Evolutionary conservation across 2,113 vertebrate species (phyloP).

Genomic region (Ifrita kowaldi): DNA sequence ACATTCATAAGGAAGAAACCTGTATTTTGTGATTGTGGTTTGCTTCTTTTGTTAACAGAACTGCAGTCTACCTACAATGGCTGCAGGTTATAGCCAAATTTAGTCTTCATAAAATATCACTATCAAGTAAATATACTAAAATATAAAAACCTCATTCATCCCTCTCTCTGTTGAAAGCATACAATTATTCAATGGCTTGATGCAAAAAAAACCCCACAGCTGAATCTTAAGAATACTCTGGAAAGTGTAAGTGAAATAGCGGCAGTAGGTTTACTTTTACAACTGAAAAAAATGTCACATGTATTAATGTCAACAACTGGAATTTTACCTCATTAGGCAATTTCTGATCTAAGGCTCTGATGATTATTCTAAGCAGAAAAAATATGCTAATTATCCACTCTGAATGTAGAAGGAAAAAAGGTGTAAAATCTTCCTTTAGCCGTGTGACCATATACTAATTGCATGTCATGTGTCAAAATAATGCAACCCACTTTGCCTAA

Average conservation of each 20-base stretch:
- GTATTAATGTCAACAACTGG: slow-evolving; percentile 88
- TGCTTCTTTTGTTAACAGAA: slow-evolving; percentile 28
- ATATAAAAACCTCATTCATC: slow-evolving; percentile 1
- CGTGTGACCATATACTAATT: slow-evolving; percentile 89
- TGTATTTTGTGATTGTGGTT: not conserved
- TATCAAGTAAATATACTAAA: not conserved
- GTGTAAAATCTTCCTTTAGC: slow-evolving; percentile 90
- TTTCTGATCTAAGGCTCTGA: slow-evolving; percentile 86
- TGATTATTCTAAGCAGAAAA: slow-evolving; percentile 87
- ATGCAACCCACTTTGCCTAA: slow-evolving; percentile 77
- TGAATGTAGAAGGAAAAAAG: slow-evolving; percentile 82
- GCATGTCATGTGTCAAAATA: slow-evolving; percentile 89
- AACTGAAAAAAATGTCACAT: slow-evolving; percentile 78
- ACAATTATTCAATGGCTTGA: slow-evolving; percentile 13
- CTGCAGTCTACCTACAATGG: not conserved
- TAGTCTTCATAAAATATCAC: slow-evolving; percentile 31
- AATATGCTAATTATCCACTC: slow-evolving; percentile 87
- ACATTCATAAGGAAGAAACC: not conserved
- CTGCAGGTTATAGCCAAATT: slow-evolving; percentile 25
- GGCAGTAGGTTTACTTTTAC: slow-evolving; percentile 75
- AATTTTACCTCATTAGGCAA: slow-evolving; percentile 89
- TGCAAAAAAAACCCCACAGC: slow-evolving; percentile 6
- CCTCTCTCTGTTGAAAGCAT: not conserved
- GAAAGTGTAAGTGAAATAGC: slow-evolving; percentile 70
- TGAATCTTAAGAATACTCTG: slow-evolving; percentile 33